A percentile compares a stretch with the other conserved stretches of the same genome.
These are phyloP conservation scores for Cottoperca gobio DNA, from an alignment of 2,797 vertebrate genomes.

Conservation along the genomic window DNA sequence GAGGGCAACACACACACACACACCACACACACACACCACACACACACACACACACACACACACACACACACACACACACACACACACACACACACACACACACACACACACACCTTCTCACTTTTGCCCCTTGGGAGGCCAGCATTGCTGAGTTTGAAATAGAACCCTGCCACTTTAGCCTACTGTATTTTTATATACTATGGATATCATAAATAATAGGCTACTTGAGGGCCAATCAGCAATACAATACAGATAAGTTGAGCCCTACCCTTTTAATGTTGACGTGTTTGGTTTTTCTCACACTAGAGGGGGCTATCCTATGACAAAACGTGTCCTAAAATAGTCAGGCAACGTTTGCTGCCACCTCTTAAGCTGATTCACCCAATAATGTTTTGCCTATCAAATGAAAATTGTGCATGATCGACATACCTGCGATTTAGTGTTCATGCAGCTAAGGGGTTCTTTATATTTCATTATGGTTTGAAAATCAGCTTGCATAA, in stretches of 20 bases:
- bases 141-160: no score
- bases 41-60: no score
- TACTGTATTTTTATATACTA: not conserved
- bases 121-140: no score
- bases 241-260: not conserved
- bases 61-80: no score
- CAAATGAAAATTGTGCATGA: not conserved
- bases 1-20: no score
- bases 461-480: not conserved
- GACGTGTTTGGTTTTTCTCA: not conserved
- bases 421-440: not conserved
- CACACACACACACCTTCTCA: no score
- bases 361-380: not conserved
- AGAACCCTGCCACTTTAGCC: no score
- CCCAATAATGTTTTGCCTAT: not conserved
- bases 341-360: not conserved
- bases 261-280: not conserved
- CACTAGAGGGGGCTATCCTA: constrained; percentile 36
- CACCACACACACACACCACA: no score
- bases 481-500: not conserved
- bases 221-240: not conserved
- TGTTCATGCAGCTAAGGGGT: not conserved
- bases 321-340: not conserved
- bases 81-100: no score
- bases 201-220: not conserved